Evolutionary conservation across 2,113 vertebrate genomes (phyloP).

Genomic region (Percopsis transmontana): DNA sequence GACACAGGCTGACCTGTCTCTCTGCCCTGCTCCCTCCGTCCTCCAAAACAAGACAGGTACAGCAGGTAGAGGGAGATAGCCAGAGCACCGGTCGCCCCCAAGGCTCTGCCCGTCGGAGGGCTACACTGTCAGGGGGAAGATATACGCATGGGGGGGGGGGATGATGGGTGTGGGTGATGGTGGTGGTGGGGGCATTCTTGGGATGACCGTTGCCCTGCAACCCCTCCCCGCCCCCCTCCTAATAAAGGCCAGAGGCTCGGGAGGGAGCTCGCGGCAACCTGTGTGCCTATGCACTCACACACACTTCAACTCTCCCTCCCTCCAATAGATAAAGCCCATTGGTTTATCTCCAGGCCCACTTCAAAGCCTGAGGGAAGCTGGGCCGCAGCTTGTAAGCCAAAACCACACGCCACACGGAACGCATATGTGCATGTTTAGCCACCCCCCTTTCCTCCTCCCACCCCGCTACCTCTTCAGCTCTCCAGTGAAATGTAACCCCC

Average conservation of each 20-base stretch:
- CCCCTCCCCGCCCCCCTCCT: background rate
- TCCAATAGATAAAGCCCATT: too few species aligned
- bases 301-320: background rate
- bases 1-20: conserved; percentile 52
- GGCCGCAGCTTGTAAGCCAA: conserved; percentile 20
- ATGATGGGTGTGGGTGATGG: too few species aligned
- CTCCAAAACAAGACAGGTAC: conserved; percentile 52
- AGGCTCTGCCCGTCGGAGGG: too few species aligned
- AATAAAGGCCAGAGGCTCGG: too few species aligned
- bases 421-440: background rate
- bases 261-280: too few species aligned
- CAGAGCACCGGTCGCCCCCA: too few species aligned
- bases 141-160: too few species aligned
- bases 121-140: conserved; percentile 64
- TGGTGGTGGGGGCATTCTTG: conserved; percentile 37
- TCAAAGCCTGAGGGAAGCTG: conserved; percentile 7
- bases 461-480: background rate
- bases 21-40: conserved; percentile 52
- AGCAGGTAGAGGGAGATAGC: conserved; percentile 20
- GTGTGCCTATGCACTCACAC: too few species aligned
- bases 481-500: background rate
- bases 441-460: background rate
- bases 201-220: conserved; percentile 16
- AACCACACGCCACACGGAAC: conserved; percentile 17
- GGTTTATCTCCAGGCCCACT: conserved; percentile 17